Conservation (phyloP, 1,140 invertebrate genomes). For the Arion vulgaris region DNA sequence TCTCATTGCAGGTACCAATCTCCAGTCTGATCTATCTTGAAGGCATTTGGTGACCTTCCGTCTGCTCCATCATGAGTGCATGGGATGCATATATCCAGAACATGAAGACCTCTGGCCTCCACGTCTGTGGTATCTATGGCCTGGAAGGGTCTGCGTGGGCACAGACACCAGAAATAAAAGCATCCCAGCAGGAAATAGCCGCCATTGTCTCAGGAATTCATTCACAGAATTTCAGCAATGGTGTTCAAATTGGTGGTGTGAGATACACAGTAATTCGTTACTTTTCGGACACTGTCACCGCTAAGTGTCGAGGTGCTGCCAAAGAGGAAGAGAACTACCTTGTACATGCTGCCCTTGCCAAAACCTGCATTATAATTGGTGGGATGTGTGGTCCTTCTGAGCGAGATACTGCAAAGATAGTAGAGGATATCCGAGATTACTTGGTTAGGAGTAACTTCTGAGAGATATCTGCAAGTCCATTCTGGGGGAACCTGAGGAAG, state of each 20-base stretch:
- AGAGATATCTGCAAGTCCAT: not conserved
- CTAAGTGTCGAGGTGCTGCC: slow-evolving; percentile 29
- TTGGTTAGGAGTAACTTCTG: slow-evolving; percentile 18
- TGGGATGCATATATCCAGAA: slow-evolving; percentile 25
- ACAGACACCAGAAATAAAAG: slow-evolving; percentile 8
- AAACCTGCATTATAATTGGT: slow-evolving; percentile 34
- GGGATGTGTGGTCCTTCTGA: slow-evolving; percentile 31
- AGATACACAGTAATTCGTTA: slow-evolving; percentile 29
- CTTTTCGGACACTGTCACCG: slow-evolving; percentile 10
- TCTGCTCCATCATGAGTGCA: slow-evolving; percentile 2
- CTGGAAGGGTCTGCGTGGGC: slow-evolving; percentile 20
- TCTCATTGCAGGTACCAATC: not conserved
- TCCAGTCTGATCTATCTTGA: not conserved
- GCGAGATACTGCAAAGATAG: slow-evolving; percentile 21
- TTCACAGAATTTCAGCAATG: slow-evolving; percentile 7
- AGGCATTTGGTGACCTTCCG: too few species aligned
- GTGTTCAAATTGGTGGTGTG: slow-evolving; percentile 10
- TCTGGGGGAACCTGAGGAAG: not conserved
- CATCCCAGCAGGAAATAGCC: slow-evolving; percentile 27
- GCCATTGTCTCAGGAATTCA: slow-evolving; percentile 18
- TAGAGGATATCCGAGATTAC: slow-evolving; percentile 34
- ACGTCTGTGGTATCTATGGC: slow-evolving; percentile 21
- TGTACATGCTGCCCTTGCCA: slow-evolving; percentile 23
- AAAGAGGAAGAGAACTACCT: slow-evolving; percentile 21
- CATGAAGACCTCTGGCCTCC: slow-evolving; percentile 21